Evolutionary conservation across 2,888 invertebrate species (phyloP), one percentile per base, ranked within the genome.

Genomic region (Phymatocera aterrima): DNA sequence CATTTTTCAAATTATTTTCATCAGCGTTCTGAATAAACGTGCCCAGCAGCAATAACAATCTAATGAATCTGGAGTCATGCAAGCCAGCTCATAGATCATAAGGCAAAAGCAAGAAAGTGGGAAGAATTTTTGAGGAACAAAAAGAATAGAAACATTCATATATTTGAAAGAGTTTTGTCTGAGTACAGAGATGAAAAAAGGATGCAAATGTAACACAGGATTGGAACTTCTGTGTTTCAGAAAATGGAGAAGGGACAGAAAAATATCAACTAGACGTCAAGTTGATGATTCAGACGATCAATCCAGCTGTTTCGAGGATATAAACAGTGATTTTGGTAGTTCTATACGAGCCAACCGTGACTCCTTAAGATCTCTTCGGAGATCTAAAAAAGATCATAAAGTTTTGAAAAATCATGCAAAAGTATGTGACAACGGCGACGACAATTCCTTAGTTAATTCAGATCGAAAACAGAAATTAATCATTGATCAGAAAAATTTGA

Each of bases 161-260:
- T 37, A 54, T 57, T 54, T 48, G 57, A 78, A 78, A 54, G n/a
- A 78, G 48, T 51, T 78, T 65, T 37, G 37, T 68, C 54, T 65
- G 70, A 18, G 31, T 54, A 68, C 51, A 70, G 54, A 65, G 54
- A 43, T 57, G 65, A 21, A 51, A 54, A 70, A 70, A 80, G 81
- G 37, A 43, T 81, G 79, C 75, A 80, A 83, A 82, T 84, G 82
- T 84, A 85, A 83, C 83, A 79, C 83, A 82, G 83, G 81, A 79
- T 78, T 80, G 81, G 83, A 84, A 83, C 84, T 84, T 81, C 85
- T 86, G 82, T 87, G 85, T 87, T 88, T 87, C 86, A 88, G 87
- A 86, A 85, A 78, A 46, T 51, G 81, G 83, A 82, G 79, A 81
- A 86, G 83, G 48, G 64, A 64, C 21, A 57, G 40, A 37, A 80